A percentile compares a stretch with the other conserved stretches of the same genome.
These are phyloP conservation scores for Moxostoma hubbsi DNA, from an alignment of 2,797 vertebrate genomes.

Conservation along the genomic window DNA sequence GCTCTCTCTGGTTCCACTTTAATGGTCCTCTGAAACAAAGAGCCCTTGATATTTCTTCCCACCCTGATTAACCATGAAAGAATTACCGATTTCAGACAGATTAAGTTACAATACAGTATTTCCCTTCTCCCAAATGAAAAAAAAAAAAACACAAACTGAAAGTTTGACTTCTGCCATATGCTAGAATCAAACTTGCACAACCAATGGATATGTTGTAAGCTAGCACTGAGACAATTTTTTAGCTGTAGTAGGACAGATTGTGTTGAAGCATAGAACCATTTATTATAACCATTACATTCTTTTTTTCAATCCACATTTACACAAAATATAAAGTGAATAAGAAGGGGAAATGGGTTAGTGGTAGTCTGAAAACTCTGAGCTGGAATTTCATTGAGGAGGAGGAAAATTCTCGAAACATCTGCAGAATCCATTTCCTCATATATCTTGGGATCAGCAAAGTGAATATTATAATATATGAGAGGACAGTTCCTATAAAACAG, in stretches of 20 bases:
- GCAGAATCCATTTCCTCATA: slow-evolving; percentile 72
- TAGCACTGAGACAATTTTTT: too few species aligned
- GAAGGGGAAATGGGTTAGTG: background rate
- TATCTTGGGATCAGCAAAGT: slow-evolving; percentile 55
- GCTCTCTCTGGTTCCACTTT: slow-evolving; percentile 29
- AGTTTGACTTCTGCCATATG: background rate
- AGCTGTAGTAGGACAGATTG: too few species aligned
- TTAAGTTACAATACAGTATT: background rate
- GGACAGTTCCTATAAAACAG: slow-evolving; percentile 56
- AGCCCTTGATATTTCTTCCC: background rate
- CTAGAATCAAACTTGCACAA: background rate
- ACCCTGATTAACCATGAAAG: slow-evolving; percentile 11
- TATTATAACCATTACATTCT: background rate
- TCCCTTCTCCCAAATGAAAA: background rate
- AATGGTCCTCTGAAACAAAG: slow-evolving; percentile 25
- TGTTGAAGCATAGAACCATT: background rate
- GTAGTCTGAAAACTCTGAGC: slow-evolving; percentile 7
- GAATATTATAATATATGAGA: slow-evolving; percentile 51
- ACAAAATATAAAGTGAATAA: background rate
- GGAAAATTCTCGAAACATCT: slow-evolving; percentile 62
- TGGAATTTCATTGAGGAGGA: slow-evolving; percentile 8
- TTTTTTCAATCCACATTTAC: background rate
- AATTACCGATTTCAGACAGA: background rate
- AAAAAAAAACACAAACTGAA: background rate
- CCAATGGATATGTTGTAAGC: background rate